A percentile compares a stretch with the other conserved stretches of the same genome.
Conservation (phyloP, 1,140 invertebrate species). For the Monochamus saltuarius region DNA sequence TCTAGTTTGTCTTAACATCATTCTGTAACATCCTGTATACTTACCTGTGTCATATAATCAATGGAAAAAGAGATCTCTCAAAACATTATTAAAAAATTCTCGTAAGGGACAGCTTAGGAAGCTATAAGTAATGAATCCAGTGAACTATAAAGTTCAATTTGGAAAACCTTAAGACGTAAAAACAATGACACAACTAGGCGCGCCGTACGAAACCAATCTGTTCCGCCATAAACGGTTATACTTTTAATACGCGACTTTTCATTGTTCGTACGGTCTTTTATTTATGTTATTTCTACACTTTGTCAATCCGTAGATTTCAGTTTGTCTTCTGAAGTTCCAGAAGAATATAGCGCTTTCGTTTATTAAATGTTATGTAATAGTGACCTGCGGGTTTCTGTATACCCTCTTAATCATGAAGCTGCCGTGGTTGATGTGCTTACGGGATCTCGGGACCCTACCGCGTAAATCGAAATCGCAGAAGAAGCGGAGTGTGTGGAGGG, state of each 20-base stretch:
- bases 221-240: conserved; percentile 13
- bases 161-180: background rate
- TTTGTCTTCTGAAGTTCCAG: too few relatives aligned
- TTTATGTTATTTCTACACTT: too few relatives aligned
- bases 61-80: too few relatives aligned
- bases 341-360: too few relatives aligned
- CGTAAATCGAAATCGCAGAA: background rate
- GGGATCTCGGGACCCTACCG: conserved; percentile 18
- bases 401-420: conserved; percentile 18
- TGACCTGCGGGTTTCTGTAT: background rate
- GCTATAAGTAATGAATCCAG: too few relatives aligned
- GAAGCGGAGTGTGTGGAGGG: background rate
- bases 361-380: background rate
- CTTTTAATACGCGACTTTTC: conserved; percentile 6
- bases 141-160: background rate
- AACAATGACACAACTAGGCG: conserved; percentile 5
- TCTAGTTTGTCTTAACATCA: too few relatives aligned
- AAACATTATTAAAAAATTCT: too few relatives aligned
- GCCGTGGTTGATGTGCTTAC: conserved; percentile 26
- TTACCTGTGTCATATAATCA: too few relatives aligned
- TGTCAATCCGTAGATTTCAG: too few relatives aligned
- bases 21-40: too few relatives aligned
- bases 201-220: conserved; percentile 6
- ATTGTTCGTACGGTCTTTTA: conserved; percentile 11
- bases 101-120: too few relatives aligned